Evolutionary conservation across 2,888 invertebrate species (phyloP).

Genomic region (Terebella lapidaria): DNA sequence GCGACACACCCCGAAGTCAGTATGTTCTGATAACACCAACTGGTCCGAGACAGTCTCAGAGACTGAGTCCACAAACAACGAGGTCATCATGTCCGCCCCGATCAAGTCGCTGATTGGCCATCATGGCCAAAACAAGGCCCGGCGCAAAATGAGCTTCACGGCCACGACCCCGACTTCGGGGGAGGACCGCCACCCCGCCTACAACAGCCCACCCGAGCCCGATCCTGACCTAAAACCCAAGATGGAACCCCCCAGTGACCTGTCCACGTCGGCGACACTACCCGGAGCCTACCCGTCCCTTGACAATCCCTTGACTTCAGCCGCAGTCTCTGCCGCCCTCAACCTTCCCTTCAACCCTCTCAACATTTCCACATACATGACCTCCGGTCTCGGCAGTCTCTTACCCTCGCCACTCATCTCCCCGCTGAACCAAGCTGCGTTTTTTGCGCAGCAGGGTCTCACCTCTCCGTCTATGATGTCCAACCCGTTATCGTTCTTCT

Average conservation of each 20-base stretch:
- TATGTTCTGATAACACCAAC: constrained; percentile 20
- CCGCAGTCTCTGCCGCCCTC: background rate
- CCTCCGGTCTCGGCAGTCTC: constrained; percentile 5
- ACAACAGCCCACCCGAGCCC: background rate
- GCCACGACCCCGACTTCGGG: background rate
- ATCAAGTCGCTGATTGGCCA: constrained; percentile 17
- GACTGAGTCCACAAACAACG: constrained; percentile 12
- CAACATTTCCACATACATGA: constrained; percentile 1
- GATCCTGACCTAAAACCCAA: background rate
- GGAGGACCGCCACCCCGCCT: background rate
- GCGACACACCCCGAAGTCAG: constrained; percentile 10
- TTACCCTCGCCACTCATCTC: constrained; percentile 15
- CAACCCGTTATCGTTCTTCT: constrained; percentile 5
- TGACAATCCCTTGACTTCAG: background rate
- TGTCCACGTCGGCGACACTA: background rate
- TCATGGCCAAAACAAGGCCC: background rate
- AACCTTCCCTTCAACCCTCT: constrained; percentile 7
- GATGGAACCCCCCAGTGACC: background rate
- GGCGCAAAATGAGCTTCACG: background rate
- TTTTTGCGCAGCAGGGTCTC: constrained; percentile 5
- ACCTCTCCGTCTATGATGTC: constrained; percentile 3
- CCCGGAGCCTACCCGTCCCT: background rate
- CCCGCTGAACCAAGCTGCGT: constrained; percentile 8
- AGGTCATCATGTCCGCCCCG: constrained; percentile 32
- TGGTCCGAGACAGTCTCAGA: constrained; percentile 27